These are phyloP conservation scores for Thymelicus sylvestris DNA, from an alignment of 2,888 invertebrate genomes.

Conservation along the genomic window DNA sequence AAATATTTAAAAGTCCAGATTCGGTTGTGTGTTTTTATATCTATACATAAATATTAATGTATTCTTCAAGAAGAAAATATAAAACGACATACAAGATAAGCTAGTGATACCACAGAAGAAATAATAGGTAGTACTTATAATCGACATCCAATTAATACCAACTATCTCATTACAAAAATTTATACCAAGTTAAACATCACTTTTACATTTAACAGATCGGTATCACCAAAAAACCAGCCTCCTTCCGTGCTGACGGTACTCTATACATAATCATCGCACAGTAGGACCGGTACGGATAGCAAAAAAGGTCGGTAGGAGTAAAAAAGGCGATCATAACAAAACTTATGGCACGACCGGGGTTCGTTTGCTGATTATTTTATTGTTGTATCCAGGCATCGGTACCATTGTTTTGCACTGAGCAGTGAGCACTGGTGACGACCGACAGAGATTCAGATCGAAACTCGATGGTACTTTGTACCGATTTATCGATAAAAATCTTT, in stretches of 20 bases:
- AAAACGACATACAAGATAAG: no score
- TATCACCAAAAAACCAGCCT: neutral
- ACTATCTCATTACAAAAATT: neutral
- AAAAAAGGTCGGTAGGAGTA: constrained; percentile 64
- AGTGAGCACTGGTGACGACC: neutral
- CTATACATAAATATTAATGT: no score
- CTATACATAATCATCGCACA: constrained; percentile 65
- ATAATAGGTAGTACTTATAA: no score
- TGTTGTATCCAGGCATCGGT: constrained; percentile 47
- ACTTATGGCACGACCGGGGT: constrained; percentile 61
- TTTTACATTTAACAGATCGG: constrained; percentile 1
- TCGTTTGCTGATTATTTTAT: constrained; percentile 62
- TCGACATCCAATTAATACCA: no score
- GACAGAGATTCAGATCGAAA: neutral
- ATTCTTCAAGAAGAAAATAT: no score
- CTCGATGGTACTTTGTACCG: constrained; percentile 5
- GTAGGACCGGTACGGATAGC: constrained; percentile 67
- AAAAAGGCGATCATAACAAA: constrained; percentile 66
- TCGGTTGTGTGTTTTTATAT: no score
- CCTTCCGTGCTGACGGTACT: constrained; percentile 52
- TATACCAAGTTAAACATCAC: neutral
- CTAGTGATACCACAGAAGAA: no score
- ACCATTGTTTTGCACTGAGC: constrained; percentile 46
- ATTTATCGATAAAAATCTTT: constrained; percentile 17
- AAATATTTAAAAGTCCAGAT: no score